Conservation (phyloP, 2,888 invertebrate species). For the Cactoblastis cactorum region DNA sequence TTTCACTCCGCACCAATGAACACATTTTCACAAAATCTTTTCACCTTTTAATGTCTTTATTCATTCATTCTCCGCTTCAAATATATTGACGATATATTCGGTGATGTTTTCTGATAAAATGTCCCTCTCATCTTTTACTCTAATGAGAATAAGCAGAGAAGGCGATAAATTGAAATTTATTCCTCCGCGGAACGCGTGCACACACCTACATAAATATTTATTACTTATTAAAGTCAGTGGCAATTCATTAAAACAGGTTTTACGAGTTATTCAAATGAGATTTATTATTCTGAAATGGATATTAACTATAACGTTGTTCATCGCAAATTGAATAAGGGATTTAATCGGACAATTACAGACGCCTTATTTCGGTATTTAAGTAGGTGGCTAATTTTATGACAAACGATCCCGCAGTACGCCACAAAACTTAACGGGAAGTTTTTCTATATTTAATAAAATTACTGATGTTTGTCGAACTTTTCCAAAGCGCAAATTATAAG, state of each 20-base stretch:
- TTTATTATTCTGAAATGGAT: slow-evolving; percentile 38
- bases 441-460: slow-evolving; percentile 71
- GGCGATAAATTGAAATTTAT: slow-evolving; percentile 66
- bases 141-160: slow-evolving; percentile 60
- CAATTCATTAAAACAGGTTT: slow-evolving; percentile 57
- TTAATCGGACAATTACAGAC: slow-evolving; percentile 42
- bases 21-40: slow-evolving; percentile 59
- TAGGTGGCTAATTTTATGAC: slow-evolving; percentile 52
- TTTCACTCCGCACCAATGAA: slow-evolving; percentile 67
- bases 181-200: slow-evolving; percentile 46
- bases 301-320: slow-evolving; percentile 31
- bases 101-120: slow-evolving; percentile 55
- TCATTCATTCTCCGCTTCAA: slow-evolving; percentile 36
- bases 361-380: slow-evolving; percentile 40
- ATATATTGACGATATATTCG: slow-evolving; percentile 49
- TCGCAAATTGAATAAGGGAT: slow-evolving; percentile 36
- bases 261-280: slow-evolving; percentile 53
- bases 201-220: slow-evolving; percentile 56
- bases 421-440: slow-evolving; percentile 57
- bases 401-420: slow-evolving; percentile 58
- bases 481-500: slow-evolving; percentile 72
- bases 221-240: slow-evolving; percentile 57
- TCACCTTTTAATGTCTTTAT: slow-evolving; percentile 46
- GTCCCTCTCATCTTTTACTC: slow-evolving; percentile 53
- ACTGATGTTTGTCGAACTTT: slow-evolving; percentile 70